Conservation (phyloP, 2,113 vertebrate genomes). For the Brachirus orientalis region DNA sequence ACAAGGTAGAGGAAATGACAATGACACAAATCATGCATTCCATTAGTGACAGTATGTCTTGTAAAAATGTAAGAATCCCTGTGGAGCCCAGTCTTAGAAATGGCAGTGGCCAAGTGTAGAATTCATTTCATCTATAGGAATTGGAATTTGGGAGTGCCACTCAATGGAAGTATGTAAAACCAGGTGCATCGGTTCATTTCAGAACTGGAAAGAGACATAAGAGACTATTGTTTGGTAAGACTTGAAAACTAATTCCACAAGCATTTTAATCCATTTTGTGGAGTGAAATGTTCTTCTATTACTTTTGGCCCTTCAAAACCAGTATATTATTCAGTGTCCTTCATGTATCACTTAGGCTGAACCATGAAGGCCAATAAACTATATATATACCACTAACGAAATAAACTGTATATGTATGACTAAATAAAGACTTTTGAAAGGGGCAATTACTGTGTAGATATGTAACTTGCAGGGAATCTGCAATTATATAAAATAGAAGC, state of each 20-base stretch:
- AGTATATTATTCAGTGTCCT: no score
- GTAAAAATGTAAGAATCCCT: constrained; percentile 24
- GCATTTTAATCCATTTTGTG: neutral
- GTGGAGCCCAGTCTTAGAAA: constrained; percentile 9
- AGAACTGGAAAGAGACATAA: neutral
- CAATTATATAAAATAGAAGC: no score
- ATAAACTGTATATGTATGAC: no score
- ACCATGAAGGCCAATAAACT: no score
- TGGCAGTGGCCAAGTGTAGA: no score
- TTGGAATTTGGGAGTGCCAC: neutral
- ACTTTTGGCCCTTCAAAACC: no score
- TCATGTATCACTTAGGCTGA: no score
- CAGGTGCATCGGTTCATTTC: neutral
- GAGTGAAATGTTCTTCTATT: no score
- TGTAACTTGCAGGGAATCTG: no score
- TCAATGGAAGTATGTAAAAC: constrained; percentile 6
- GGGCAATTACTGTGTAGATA: no score
- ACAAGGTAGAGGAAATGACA: constrained; percentile 45
- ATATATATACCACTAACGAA: no score
- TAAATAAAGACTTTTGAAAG: no score
- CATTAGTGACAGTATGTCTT: constrained; percentile 55
- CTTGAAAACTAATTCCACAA: neutral
- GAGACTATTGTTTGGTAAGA: neutral
- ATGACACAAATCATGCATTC: constrained; percentile 55
- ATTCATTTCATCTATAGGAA: neutral